Percentiles rank a stretch among this genome's conserved stretches.
These are phyloP conservation scores for Darevskia mixta DNA, from an alignment of 2,797 vertebrate genomes.

Conservation along the genomic window DNA sequence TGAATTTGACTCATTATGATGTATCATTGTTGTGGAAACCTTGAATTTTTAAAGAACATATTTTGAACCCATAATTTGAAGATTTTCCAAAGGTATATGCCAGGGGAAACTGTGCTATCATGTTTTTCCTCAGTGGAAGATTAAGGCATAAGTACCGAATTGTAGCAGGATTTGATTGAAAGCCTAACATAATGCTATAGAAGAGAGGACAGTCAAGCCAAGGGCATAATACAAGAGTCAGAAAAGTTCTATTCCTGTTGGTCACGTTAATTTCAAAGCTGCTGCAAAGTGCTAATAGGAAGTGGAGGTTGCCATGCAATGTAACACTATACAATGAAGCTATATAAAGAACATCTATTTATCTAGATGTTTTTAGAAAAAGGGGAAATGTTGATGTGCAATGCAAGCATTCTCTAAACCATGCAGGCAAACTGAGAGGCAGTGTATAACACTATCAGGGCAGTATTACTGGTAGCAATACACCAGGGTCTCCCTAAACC, in stretches of 20 bases:
- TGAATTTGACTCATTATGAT: neutral
- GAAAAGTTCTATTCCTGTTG: slow-evolving; percentile 44
- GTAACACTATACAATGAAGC: neutral
- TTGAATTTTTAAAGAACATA: slow-evolving; percentile 18
- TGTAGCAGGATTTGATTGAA: slow-evolving; percentile 52
- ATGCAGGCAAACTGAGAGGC: neutral
- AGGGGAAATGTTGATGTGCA: no score
- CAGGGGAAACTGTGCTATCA: slow-evolving; percentile 45
- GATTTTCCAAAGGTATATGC: slow-evolving; percentile 43
- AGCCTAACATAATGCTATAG: slow-evolving; percentile 40
- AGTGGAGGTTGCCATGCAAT: neutral
- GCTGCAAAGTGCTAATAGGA: slow-evolving; percentile 6
- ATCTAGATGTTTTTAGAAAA: no score
- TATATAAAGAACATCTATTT: no score
- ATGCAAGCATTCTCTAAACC: neutral
- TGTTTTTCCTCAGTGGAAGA: slow-evolving; percentile 44
- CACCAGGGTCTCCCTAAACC: no score
- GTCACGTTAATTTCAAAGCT: slow-evolving; percentile 40
- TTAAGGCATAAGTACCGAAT: slow-evolving; percentile 49
- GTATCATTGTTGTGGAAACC: neutral
- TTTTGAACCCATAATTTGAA: slow-evolving; percentile 52
- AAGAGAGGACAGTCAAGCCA: slow-evolving; percentile 40
- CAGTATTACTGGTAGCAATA: neutral
- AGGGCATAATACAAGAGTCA: neutral
- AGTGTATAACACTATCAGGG: neutral